Evolutionary conservation across 92 coral and sea anemone species (phyloP).

Genomic region (Phenganax subtilis): DNA sequence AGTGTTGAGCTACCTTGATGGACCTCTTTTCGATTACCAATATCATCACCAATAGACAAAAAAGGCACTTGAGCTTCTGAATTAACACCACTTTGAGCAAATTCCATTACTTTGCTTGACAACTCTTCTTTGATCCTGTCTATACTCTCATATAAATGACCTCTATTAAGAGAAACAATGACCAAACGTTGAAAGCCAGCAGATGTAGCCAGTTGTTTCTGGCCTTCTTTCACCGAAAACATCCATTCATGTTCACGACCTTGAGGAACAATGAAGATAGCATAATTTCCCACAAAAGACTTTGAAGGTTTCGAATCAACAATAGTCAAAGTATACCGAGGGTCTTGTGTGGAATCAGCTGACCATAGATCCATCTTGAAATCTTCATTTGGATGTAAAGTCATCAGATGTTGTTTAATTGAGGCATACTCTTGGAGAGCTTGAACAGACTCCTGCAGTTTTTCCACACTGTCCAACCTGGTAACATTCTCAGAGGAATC

Average conservation of each 20-base stretch:
- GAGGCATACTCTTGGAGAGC: slow-evolving; percentile 65
- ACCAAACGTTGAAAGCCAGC: slow-evolving; percentile 84
- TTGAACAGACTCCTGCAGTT: slow-evolving; percentile 53
- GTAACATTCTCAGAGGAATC: slow-evolving; percentile 60
- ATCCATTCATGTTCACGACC: slow-evolving; percentile 88
- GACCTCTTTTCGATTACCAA: slow-evolving; percentile 70
- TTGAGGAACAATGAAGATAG: slow-evolving; percentile 94
- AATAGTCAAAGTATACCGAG: slow-evolving; percentile 65
- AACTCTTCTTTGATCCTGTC: slow-evolving; percentile 74
- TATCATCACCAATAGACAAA: slow-evolving; percentile 78
- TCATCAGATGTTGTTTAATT: slow-evolving; percentile 48
- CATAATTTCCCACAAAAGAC: slow-evolving; percentile 69
- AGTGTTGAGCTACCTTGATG: slow-evolving; percentile 59
- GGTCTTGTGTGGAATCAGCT: slow-evolving; percentile 42
- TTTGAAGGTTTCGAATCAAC: slow-evolving; percentile 55
- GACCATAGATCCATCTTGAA: slow-evolving; percentile 62
- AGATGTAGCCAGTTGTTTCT: slow-evolving; percentile 55
- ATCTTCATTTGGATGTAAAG: slow-evolving; percentile 45
- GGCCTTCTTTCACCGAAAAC: slow-evolving; percentile 68
- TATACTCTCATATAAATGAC: slow-evolving; percentile 61
- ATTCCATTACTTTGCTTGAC: slow-evolving; percentile 83
- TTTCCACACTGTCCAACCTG: slow-evolving; percentile 51
- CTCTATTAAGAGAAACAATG: slow-evolving; percentile 68
- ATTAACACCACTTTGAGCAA: slow-evolving; percentile 69
- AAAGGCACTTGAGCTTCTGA: slow-evolving; percentile 69